A percentile compares a stretch with the other conserved stretches of the same genome.
Conservation (phyloP, 2,113 vertebrate genomes). For the Dipodomys stephensi region DNA sequence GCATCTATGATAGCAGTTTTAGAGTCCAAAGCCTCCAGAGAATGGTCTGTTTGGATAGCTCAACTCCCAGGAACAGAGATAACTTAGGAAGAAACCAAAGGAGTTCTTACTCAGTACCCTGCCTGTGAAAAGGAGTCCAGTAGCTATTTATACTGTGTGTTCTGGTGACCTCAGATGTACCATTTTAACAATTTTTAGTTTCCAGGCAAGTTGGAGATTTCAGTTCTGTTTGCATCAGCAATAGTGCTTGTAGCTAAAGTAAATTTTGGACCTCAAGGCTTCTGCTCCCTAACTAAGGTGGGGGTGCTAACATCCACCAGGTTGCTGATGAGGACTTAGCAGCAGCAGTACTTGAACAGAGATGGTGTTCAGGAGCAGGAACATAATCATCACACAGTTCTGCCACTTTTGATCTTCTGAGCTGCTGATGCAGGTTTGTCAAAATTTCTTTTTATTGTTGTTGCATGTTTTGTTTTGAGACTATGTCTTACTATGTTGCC, state of each 20-base stretch:
- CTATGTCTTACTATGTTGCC: background rate
- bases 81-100: background rate
- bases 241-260: background rate
- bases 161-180: background rate
- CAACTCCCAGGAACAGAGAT: background rate
- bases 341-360: background rate
- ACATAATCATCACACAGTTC: too few species aligned
- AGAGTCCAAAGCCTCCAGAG: background rate
- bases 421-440: background rate
- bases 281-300: background rate
- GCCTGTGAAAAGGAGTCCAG: background rate
- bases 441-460: background rate
- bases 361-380: background rate
- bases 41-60: background rate
- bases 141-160: background rate
- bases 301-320: background rate
- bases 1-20: background rate
- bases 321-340: background rate
- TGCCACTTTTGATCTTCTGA: background rate
- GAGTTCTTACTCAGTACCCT: background rate
- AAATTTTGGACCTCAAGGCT: slow-evolving; percentile 10
- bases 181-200: background rate
- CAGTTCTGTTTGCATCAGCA: background rate
- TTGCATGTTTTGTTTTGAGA: background rate
- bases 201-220: background rate